These are phyloP conservation scores for Herminia tarsipennalis DNA, from an alignment of 2,888 invertebrate species.

Conservation along the genomic window DNA sequence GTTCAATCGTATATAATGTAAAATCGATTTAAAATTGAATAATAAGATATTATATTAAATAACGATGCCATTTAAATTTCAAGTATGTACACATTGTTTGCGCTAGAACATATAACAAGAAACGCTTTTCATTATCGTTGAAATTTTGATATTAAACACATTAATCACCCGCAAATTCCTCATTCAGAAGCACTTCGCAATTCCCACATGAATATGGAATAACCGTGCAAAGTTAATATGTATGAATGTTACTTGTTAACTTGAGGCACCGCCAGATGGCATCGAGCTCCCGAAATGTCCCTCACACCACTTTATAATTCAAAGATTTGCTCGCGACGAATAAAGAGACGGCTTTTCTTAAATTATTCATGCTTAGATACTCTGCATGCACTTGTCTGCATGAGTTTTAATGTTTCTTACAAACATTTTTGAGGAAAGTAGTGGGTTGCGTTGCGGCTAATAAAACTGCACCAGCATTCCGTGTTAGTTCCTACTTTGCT, in stretches of 20 bases:
- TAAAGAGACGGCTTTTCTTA: conserved; percentile 69
- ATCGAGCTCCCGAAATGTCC: conserved; percentile 58
- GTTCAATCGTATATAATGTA: no score
- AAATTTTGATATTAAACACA: conserved; percentile 13
- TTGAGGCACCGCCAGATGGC: conserved; percentile 63
- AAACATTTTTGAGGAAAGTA: conserved; percentile 17
- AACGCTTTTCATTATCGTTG: neutral
- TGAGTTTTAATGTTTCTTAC: conserved; percentile 31
- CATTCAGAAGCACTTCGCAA: conserved; percentile 45
- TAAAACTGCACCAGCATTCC: conserved; percentile 4
- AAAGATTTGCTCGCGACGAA: conserved; percentile 76
- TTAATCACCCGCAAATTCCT: conserved; percentile 36
- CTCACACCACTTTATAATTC: conserved; percentile 77
- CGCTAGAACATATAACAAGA: neutral
- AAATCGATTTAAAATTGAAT: no score
- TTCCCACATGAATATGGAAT: conserved; percentile 71
- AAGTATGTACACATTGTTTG: no score
- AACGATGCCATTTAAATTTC: no score
- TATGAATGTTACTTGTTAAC: conserved; percentile 79
- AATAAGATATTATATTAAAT: no score
- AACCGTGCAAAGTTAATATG: conserved; percentile 75
- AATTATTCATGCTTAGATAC: conserved; percentile 71
- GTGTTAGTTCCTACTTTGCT: no score
- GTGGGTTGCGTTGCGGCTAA: conserved; percentile 4
- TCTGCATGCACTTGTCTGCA: conserved; percentile 34